Percentiles rank a stretch among this genome's conserved stretches.
These are phyloP conservation scores for Apotomis turbidana DNA, from an alignment of 2,888 invertebrate genomes.

Conservation along the genomic window DNA sequence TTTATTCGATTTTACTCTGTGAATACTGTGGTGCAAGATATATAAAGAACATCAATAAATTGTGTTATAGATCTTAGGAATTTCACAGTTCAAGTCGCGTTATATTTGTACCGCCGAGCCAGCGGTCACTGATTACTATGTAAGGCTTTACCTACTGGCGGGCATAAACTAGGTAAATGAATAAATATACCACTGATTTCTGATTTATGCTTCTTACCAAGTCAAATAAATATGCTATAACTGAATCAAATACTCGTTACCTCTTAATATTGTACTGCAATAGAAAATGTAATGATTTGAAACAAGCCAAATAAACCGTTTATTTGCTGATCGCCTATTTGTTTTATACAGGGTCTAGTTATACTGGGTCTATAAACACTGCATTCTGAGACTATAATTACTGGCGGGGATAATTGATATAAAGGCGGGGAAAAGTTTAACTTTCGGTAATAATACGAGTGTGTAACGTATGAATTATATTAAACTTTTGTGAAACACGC, in stretches of 20 bases:
- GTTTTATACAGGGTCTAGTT: neutral
- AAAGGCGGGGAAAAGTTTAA: no score
- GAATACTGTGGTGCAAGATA: neutral
- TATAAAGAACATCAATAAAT: conserved; percentile 21
- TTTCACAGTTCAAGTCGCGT: conserved; percentile 11
- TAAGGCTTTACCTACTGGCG: conserved; percentile 31
- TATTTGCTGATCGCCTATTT: neutral
- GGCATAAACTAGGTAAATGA: conserved; percentile 33
- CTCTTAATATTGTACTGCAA: neutral
- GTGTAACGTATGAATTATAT: no score
- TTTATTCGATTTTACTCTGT: neutral
- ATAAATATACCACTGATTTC: conserved; percentile 24
- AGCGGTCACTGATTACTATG: conserved; percentile 31
- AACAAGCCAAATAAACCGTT: conserved; percentile 7
- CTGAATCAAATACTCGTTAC: conserved; percentile 20
- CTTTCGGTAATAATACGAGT: no score
- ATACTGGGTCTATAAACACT: no score
- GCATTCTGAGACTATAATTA: no score
- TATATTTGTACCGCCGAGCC: conserved; percentile 23
- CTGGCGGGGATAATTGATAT: no score
- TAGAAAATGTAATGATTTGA: neutral
- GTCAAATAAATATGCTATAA: conserved; percentile 22
- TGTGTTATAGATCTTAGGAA: conserved; percentile 2
- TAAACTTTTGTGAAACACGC: no score
- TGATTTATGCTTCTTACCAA: conserved; percentile 29